Conservation (phyloP, 2,888 invertebrate species). For the Nowickia ferox region DNA sequence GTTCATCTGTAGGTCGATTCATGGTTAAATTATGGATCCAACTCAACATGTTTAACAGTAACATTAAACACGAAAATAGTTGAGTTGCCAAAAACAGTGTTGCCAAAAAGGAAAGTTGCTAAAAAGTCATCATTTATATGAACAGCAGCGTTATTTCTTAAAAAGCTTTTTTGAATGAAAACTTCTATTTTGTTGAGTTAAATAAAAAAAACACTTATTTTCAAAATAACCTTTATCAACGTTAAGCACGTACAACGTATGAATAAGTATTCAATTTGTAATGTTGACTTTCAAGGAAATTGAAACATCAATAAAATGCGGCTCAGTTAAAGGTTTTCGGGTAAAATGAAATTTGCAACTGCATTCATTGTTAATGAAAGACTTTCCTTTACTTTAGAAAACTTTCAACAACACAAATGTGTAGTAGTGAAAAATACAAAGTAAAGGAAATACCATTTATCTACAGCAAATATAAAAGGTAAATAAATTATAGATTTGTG, state of each 20-base stretch:
- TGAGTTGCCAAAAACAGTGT: too few species aligned
- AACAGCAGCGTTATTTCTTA: too few species aligned
- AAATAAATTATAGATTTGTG: constrained; percentile 16
- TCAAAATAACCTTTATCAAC: not conserved
- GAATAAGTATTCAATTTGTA: constrained; percentile 75
- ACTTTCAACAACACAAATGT: constrained; percentile 5
- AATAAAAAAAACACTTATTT: constrained; percentile 27
- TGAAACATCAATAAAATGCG: constrained; percentile 76
- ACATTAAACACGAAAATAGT: too few species aligned
- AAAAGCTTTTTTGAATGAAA: too few species aligned
- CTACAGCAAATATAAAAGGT: not conserved
- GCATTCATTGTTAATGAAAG: constrained; percentile 56
- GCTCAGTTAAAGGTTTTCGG: constrained; percentile 56
- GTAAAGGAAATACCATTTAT: constrained; percentile 30
- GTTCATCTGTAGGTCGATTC: too few species aligned
- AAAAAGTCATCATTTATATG: too few species aligned
- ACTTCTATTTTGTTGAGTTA: not conserved
- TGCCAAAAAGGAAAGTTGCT: too few species aligned
- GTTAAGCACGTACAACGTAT: constrained; percentile 44
- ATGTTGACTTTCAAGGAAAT: constrained; percentile 76
- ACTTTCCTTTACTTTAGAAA: constrained; percentile 25
- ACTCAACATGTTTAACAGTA: too few species aligned
- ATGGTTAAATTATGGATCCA: too few species aligned
- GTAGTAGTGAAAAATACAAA: not conserved
- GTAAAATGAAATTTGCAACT: constrained; percentile 57